These are phyloP conservation scores for Thalassoma bifasciatum DNA, from an alignment of 2,113 vertebrate species.

Conservation along the genomic window DNA sequence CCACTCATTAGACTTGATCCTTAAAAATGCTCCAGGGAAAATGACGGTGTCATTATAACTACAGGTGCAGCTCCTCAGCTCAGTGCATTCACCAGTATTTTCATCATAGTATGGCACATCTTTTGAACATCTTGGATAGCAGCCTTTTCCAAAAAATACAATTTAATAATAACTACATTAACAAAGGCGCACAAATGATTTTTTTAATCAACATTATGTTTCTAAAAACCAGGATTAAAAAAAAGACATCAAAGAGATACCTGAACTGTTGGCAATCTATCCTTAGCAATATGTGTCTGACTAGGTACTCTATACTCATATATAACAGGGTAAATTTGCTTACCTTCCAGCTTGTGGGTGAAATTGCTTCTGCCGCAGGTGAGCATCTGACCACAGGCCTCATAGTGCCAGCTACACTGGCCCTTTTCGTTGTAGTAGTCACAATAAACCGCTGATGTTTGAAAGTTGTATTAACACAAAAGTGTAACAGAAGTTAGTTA, in stretches of 20 bases:
- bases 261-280: background rate
- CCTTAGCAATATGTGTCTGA: background rate
- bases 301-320: too few species aligned
- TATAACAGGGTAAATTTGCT: background rate
- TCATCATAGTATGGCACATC: constrained; percentile 85
- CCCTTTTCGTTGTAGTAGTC: constrained; percentile 87
- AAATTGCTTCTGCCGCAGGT: constrained; percentile 83
- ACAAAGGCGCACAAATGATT: rapidly evolving
- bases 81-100: constrained; percentile 83
- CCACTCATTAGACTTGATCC: constrained; percentile 53
- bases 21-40: constrained; percentile 56
- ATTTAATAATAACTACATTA: constrained; percentile 1
- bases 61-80: constrained; percentile 83
- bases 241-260: background rate
- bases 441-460: constrained; percentile 85
- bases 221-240: background rate
- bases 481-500: background rate
- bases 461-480: background rate
- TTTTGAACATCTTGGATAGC: constrained; percentile 87
- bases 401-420: constrained; percentile 87
- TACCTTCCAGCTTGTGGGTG: constrained; percentile 87
- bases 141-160: constrained; percentile 76
- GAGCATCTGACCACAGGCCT: constrained; percentile 83
- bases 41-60: constrained; percentile 79
- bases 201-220: background rate